Conservation (phyloP, 1,140 invertebrate species). For the Apocrypta bakeri region DNA sequence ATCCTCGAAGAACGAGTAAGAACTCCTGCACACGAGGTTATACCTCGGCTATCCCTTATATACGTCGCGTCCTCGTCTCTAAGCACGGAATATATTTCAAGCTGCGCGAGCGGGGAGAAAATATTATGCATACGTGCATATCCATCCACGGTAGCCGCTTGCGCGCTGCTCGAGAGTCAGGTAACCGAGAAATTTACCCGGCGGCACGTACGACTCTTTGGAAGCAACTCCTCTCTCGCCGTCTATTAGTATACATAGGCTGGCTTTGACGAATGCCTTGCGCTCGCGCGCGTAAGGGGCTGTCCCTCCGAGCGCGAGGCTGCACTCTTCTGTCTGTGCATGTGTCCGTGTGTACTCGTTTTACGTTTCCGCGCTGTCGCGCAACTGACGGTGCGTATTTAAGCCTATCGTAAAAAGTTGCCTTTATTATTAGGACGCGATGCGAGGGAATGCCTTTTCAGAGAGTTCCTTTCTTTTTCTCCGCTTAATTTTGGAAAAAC, state of each 20-base stretch:
- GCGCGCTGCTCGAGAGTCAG: conserved; percentile 20
- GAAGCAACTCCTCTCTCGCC: conserved; percentile 14
- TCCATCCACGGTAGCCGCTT: conserved; percentile 48
- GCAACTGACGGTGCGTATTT: not conserved
- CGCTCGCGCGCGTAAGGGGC: conserved; percentile 9
- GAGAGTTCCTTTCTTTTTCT: not conserved
- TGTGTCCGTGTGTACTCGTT: not conserved
- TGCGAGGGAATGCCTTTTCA: not conserved
- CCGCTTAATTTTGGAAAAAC: conserved; percentile 4
- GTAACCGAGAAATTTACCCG: conserved; percentile 29
- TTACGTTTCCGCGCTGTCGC: conserved; percentile 16
- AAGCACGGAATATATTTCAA: conserved; percentile 15
- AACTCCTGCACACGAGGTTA: not conserved
- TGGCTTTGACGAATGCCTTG: conserved; percentile 40
- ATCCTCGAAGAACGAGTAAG: not conserved
- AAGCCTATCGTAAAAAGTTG: conserved; percentile 10
- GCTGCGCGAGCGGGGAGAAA: not conserved
- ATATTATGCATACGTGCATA: conserved; percentile 46
- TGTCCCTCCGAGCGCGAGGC: conserved; percentile 26
- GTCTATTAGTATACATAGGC: conserved; percentile 29
- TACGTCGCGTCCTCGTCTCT: not conserved
- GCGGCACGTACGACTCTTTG: conserved; percentile 40
- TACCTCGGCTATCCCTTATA: not conserved
- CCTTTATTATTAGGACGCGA: not conserved
- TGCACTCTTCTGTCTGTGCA: not conserved